Evolutionary conservation across 2,113 vertebrate genomes (phyloP), one percentile per base, ranked within the genome.

Genomic region (Gobio gobio): DNA sequence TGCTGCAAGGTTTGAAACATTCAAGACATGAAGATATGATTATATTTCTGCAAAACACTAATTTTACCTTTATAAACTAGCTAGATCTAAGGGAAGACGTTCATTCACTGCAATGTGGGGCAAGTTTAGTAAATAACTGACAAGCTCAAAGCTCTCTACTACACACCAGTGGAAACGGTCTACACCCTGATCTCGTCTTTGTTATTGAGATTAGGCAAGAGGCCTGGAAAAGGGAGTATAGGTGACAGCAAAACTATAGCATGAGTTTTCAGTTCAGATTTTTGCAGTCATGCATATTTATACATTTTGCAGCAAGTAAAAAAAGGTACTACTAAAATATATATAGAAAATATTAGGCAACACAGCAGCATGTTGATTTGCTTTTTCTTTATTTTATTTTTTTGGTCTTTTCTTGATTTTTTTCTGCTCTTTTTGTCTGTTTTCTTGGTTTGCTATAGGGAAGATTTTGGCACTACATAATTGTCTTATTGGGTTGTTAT

Each of bases 381-480:
- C 84, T 89, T 91, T 93, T 90, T 90, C 86, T 89, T 90, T 91
- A 68, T 89, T 90, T 36, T 91, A 59, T 70, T 70, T 70, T 70
- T 70, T 70, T 70, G 66, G 66, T 70, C 66, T 68, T 68, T 68
- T 68, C 66, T 40, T 14, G 61, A 74, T 91, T 91, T 91, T 88
- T n/a, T 85, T 75, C 70, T 45, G 49, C 59, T 68, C 56, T 87
- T 83, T 54, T 87, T 82, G 80, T 84, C 89, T 90, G 90, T 92
- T 88, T 86, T 88, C 88, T 88, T 89, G 84, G 89, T 94, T 94
- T 92, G 61, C 87, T 88, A 85, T 66, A 89, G 90, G 91, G 89
- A 94, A 93, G 95, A 94, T 95, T 97, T 97, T 97, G 97, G 96
- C 96, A 97, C 97, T 98, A 98, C 95, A 95, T 97, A 93, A 91